phyloP scores from a whole-genome alignment of 2,113 vertebrate species.

The Speoplatyrhinus poulsoni region DNA sequence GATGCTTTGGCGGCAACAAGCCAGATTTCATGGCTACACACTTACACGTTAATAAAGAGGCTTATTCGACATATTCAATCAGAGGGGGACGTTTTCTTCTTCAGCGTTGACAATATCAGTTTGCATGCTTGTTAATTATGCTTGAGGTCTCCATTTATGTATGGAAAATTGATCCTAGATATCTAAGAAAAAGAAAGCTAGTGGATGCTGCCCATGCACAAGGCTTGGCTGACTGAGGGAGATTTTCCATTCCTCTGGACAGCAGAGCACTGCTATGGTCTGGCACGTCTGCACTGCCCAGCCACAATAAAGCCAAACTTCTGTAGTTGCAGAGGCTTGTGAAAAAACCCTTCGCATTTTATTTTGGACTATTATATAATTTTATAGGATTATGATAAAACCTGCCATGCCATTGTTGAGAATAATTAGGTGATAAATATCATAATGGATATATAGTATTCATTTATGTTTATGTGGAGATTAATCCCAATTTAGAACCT shows the following conservation, averaged over 20 bases:
- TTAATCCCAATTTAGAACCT: not conserved
- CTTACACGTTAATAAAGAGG: constrained; percentile 6
- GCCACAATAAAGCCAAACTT: constrained; percentile 35
- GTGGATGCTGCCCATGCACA: constrained; percentile 8
- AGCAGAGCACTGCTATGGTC: constrained; percentile 23
- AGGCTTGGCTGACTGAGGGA: constrained; percentile 36
- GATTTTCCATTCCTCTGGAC: constrained; percentile 45
- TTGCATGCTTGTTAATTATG: too few species aligned
- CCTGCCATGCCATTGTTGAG: constrained; percentile 28
- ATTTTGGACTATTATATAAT: constrained; percentile 26
- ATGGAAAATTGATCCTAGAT: constrained; percentile 9
- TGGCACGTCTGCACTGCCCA: constrained; percentile 16
- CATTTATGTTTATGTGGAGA: not conserved
- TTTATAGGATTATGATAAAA: constrained; percentile 9
- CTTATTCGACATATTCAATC: constrained; percentile 18
- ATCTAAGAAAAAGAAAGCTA: constrained; percentile 3
- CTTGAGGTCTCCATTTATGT: constrained; percentile 18
- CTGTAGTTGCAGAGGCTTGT: constrained; percentile 25
- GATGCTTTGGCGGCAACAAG: constrained; percentile 31
- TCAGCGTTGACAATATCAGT: too few species aligned
- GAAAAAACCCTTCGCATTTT: constrained; percentile 28
- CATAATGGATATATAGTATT: constrained; percentile 12
- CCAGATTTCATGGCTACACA: constrained; percentile 33
- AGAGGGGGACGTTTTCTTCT: not conserved
- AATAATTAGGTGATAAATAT: constrained; percentile 22